Evolutionary conservation across 2,888 invertebrate genomes (phyloP).

Genomic region (Lottia gigantea): DNA sequence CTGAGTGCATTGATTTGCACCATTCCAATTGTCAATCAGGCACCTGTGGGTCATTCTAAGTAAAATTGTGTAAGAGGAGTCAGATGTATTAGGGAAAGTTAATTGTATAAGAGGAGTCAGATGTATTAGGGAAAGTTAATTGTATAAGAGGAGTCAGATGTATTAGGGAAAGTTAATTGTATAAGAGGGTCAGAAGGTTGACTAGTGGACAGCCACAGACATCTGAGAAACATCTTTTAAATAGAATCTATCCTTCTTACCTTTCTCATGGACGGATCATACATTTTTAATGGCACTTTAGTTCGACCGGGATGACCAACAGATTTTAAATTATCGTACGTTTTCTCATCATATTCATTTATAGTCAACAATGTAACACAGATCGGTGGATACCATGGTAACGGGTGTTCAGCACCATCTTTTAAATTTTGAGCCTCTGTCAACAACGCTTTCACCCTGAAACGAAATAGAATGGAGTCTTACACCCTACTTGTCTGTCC

Average conservation of each 20-base stretch:
- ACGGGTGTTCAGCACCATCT: constrained; percentile 74
- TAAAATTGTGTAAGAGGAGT: too few species aligned
- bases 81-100: too few species aligned
- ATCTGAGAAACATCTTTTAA: neutral
- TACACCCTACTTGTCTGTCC: neutral
- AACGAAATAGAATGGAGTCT: constrained; percentile 19
- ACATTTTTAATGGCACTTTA: constrained; percentile 57
- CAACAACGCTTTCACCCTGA: constrained; percentile 71
- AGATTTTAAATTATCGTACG: constrained; percentile 62
- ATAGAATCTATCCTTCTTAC: constrained; percentile 33
- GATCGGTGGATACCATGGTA: constrained; percentile 83
- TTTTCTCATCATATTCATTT: constrained; percentile 49
- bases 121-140: too few species aligned
- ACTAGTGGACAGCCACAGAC: neutral
- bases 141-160: too few species aligned
- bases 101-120: too few species aligned
- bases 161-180: too few species aligned
- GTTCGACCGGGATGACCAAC: constrained; percentile 57
- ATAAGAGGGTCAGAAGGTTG: too few species aligned
- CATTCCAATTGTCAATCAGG: too few species aligned
- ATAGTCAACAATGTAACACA: constrained; percentile 70
- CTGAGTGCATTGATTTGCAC: too few species aligned
- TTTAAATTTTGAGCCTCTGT: constrained; percentile 76
- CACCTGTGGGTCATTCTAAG: too few species aligned
- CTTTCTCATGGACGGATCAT: constrained; percentile 58